phyloP scores from a whole-genome alignment of 1,140 invertebrate genomes.

The Vanessa atalanta region DNA sequence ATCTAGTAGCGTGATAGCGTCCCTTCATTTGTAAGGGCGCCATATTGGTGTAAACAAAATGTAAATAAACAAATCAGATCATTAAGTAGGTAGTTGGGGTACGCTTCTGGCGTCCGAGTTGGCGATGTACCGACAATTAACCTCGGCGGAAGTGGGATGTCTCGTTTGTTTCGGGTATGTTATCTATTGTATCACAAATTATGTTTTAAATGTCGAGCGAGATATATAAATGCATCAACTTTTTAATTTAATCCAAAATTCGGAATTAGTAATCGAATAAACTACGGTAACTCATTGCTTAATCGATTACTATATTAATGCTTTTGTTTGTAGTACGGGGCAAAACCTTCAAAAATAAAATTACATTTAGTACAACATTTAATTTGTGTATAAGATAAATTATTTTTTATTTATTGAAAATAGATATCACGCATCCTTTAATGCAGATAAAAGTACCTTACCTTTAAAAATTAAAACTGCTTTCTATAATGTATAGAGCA shows the following conservation, averaged over 20 bases:
- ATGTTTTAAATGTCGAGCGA: not conserved
- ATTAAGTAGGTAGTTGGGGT: conserved; percentile 27
- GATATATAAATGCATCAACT: no score
- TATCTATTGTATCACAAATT: conserved; percentile 3
- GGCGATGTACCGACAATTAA: conserved; percentile 52
- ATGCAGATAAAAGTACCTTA: no score
- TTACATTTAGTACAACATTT: no score
- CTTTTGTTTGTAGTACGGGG: no score
- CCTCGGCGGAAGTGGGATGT: conserved; percentile 49
- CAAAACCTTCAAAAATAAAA: no score
- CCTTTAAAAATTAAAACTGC: no score
- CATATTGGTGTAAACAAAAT: conserved; percentile 45
- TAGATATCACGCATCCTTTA: no score
- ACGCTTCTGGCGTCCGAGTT: conserved; percentile 43
- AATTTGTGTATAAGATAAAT: no score
- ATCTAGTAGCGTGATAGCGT: conserved; percentile 59
- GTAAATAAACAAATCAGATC: conserved; percentile 37
- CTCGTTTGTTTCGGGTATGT: conserved; percentile 69
- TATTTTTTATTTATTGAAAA: no score
- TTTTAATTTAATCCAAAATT: no score
- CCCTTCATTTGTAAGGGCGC: conserved; percentile 53
- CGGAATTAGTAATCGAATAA: no score
- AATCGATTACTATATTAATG: not conserved
- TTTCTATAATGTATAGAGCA: no score
- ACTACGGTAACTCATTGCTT: not conserved